Base-by-base conservation (phyloP, 2,113 vertebrate species). In the Pithys albifrons region DNA sequence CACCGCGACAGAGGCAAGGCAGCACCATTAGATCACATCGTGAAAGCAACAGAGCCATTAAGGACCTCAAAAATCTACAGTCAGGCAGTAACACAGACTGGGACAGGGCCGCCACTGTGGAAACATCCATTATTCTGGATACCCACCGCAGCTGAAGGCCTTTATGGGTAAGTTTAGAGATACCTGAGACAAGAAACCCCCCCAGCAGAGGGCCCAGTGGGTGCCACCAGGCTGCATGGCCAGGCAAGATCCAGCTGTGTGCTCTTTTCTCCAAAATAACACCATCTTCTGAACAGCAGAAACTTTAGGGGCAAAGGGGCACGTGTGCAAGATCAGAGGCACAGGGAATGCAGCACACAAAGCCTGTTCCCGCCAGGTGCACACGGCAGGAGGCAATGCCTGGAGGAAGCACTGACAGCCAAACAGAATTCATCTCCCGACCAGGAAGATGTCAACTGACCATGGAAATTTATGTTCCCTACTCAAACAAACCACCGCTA, bases 401-500 rank as follows among this genome's bases (percentile, higher is more conserved):
- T 10, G 1, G 77, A 94, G 76, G 41, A 94, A 93, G 49, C n/a
- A 92, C 71, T 24, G 70, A 77, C 7, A 8, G 62, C 37, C 69
- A 61, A 91, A 88, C 0, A 7, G 79, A 67, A 96, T 93, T 65
- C 20, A 96, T 77, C 54, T 61, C 31, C 29, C 43, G 51, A 80
- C 12, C 46, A 66, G 84, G 82, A 95, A 97, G 93, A 97, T 48
- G 39, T 79, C 73, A 94, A 59, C 19, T 81, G 64, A 95, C 78
- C 89, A 37, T 57, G 39, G 82, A 79, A 96, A 96, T 94, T 78
- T 43, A 95, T 6, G 8, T 22, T 93, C 59, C 79, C 72, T 87
- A 78, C 37, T 95, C 77, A 93, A 88, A 89, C 84, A 81, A 88
- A 91, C 33, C 61, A 76, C 57, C 73, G 80, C 52, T 72, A 27